phyloP scores from a whole-genome alignment of 1,140 invertebrate species.

The Drosophila lacertosa region DNA sequence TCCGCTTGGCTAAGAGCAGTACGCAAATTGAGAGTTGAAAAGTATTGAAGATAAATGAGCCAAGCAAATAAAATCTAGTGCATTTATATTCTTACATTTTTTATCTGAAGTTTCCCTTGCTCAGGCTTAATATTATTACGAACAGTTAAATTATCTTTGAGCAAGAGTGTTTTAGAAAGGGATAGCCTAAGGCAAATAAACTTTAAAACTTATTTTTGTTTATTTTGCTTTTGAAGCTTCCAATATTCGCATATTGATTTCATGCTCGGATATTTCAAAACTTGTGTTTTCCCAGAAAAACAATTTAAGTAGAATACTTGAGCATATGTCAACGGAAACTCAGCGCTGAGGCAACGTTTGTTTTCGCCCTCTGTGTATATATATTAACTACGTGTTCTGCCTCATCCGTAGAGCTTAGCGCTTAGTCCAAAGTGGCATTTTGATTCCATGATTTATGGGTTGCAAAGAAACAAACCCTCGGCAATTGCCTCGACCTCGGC shows the following conservation, averaged over 20 bases:
- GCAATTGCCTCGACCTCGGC: constrained; percentile 15
- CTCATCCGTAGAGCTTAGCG: constrained; percentile 48
- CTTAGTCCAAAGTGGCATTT: constrained; percentile 66
- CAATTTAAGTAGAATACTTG: background rate
- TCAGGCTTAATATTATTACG: background rate
- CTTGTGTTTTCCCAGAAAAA: background rate
- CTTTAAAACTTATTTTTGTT: background rate
- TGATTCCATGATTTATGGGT: constrained; percentile 75
- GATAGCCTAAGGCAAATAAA: too few species aligned
- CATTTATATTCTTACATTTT: background rate
- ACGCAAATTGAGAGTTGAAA: constrained; percentile 49
- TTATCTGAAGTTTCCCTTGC: background rate
- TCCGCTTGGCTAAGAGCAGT: constrained; percentile 22
- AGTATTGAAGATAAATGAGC: constrained; percentile 45
- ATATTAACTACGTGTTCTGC: constrained; percentile 70
- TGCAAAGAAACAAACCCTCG: constrained; percentile 30
- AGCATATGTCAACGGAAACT: constrained; percentile 29
- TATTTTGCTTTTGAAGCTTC: too few species aligned
- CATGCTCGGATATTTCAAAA: background rate
- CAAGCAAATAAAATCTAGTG: constrained; percentile 34
- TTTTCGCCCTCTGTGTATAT: constrained; percentile 20
- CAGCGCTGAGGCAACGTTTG: constrained; percentile 2
- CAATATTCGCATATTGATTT: background rate
- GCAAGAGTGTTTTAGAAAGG: too few species aligned
- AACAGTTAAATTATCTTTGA: background rate